These are phyloP conservation scores for Phenacoccus solenopsis DNA, from an alignment of 1,140 invertebrate genomes.

Conservation along the genomic window DNA sequence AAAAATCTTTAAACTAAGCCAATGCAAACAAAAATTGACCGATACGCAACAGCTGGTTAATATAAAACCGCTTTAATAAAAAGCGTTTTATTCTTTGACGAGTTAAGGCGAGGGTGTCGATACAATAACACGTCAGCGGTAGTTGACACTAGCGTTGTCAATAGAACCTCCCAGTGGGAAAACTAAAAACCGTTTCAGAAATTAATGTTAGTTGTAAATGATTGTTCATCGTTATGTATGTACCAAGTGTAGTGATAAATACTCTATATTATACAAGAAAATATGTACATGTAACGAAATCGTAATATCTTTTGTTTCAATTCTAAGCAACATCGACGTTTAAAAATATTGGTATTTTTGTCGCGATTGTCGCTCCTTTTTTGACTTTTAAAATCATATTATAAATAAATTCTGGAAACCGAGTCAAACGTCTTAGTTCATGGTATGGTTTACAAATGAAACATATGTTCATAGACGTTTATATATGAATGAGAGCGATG, in stretches of 20 bases:
- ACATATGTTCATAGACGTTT: neutral
- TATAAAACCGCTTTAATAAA: neutral
- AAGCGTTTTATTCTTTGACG: neutral
- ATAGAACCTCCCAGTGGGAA: slow-evolving; percentile 5
- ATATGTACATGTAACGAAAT: too few relatives aligned
- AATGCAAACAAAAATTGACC: neutral
- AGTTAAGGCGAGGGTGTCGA: neutral
- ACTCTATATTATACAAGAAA: too few relatives aligned
- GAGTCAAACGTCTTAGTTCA: too few relatives aligned
- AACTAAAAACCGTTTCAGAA: neutral
- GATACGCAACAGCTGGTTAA: neutral
- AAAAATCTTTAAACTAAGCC: neutral
- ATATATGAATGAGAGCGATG: neutral
- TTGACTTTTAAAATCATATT: too few relatives aligned
- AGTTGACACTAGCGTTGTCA: slow-evolving; percentile 8
- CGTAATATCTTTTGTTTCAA: too few relatives aligned
- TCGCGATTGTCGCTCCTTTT: too few relatives aligned
- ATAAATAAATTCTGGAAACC: too few relatives aligned
- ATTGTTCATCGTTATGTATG: too few relatives aligned
- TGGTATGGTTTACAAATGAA: neutral
- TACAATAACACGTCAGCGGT: neutral
- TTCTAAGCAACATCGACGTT: too few relatives aligned
- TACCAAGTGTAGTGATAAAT: too few relatives aligned
- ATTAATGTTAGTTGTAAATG: neutral
- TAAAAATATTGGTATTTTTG: too few relatives aligned